These are phyloP conservation scores for Aphrophora alni DNA, from an alignment of 2,888 invertebrate species.

Conservation along the genomic window DNA sequence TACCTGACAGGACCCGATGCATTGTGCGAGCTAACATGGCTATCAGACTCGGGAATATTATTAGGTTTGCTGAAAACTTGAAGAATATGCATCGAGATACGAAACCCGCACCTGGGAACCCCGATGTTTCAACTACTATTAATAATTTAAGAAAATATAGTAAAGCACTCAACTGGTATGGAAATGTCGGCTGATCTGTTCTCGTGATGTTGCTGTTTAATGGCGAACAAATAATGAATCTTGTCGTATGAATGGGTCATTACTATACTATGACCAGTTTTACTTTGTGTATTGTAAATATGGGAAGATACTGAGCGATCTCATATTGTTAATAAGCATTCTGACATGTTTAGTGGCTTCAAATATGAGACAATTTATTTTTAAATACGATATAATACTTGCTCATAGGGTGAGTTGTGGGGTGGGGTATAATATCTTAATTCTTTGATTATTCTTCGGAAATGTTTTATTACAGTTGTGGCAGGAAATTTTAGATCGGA, in stretches of 20 bases:
- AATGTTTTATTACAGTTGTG: no score
- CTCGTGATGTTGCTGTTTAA: background rate
- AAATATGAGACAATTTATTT: no score
- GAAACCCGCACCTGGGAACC: background rate
- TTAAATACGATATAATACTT: no score
- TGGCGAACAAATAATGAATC: background rate
- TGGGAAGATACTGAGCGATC: background rate
- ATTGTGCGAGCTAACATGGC: constrained; percentile 27
- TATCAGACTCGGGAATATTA: constrained; percentile 23
- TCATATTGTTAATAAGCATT: background rate
- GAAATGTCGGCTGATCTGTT: background rate
- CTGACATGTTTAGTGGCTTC: no score
- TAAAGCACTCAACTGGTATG: background rate
- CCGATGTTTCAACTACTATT: background rate
- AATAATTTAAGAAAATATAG: background rate
- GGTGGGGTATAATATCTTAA: no score
- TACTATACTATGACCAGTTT: background rate
- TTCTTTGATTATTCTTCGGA: no score
- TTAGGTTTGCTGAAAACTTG: constrained; percentile 29
- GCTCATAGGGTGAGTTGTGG: no score
- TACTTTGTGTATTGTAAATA: background rate
- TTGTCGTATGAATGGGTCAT: background rate
- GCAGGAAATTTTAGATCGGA: no score
- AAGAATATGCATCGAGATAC: background rate
- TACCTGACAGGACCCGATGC: background rate